Percentiles rank a stretch among this genome's conserved stretches.
phyloP scores from a whole-genome alignment of 1,140 invertebrate species.

The Drosophila mojavensis region DNA sequence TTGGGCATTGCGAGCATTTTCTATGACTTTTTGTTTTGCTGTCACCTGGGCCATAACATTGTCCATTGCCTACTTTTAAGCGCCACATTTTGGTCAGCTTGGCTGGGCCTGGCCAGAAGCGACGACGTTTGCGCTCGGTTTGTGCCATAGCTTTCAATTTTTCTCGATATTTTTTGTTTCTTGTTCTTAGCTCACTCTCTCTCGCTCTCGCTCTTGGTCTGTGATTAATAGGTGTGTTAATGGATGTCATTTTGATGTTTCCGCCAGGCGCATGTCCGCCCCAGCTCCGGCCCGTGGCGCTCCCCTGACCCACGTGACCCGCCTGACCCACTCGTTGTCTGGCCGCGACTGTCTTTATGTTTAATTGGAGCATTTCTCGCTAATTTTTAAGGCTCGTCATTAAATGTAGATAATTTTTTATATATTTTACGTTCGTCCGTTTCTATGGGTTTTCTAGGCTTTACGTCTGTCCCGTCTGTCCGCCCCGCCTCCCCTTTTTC shows the following conservation, averaged over 20 bases:
- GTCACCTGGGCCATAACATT: constrained; percentile 71
- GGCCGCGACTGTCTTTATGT: constrained; percentile 60
- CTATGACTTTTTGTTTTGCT: constrained; percentile 58
- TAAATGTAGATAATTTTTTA: constrained; percentile 83
- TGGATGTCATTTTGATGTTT: constrained; percentile 84
- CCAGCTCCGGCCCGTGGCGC: not conserved
- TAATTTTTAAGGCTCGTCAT: constrained; percentile 81
- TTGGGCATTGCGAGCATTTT: constrained; percentile 47
- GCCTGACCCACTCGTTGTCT: constrained; percentile 9
- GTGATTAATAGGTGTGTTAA: constrained; percentile 84
- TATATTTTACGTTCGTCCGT: constrained; percentile 53
- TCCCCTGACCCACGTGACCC: not conserved
- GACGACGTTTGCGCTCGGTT: constrained; percentile 36
- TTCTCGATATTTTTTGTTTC: constrained; percentile 44
- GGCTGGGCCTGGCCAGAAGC: constrained; percentile 7
- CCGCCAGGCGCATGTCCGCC: constrained; percentile 61
- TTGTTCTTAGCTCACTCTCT: constrained; percentile 26
- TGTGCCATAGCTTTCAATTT: constrained; percentile 32
- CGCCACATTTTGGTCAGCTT: constrained; percentile 24
- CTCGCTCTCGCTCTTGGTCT: constrained; percentile 47
- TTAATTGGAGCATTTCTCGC: constrained; percentile 82
- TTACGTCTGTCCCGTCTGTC: constrained; percentile 19
- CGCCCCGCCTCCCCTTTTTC: constrained; percentile 22
- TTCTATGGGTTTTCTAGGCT: constrained; percentile 43
- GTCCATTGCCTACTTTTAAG: constrained; percentile 71